A percentile compares a stretch with the other conserved stretches of the same genome.
Conservation (phyloP, 2,888 invertebrate species). For the Rhabditoides inermis region DNA sequence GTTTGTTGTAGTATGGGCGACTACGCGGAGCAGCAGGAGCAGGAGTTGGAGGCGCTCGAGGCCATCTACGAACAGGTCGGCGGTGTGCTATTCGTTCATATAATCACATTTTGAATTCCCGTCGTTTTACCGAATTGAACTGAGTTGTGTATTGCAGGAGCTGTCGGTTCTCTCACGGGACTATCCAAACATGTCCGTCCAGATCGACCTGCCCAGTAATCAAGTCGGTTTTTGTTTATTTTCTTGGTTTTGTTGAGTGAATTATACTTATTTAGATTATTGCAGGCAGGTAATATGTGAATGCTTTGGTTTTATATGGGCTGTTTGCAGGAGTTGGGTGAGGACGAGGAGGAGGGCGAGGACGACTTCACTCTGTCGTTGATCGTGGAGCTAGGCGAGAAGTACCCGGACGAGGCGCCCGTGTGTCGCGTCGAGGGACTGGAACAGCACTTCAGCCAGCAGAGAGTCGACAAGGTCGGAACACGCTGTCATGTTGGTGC, state of each 20-base stretch:
- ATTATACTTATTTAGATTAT: too few relatives aligned
- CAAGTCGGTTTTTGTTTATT: too few relatives aligned
- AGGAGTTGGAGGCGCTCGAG: conserved; percentile 30
- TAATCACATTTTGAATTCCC: neutral
- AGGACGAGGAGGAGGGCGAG: conserved; percentile 15
- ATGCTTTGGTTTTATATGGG: neutral
- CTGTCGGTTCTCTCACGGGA: too few relatives aligned
- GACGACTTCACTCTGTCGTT: conserved; percentile 20
- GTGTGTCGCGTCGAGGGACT: conserved; percentile 31
- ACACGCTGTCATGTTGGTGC: too few relatives aligned
- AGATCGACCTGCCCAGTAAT: too few relatives aligned
- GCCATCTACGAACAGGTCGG: conserved; percentile 30
- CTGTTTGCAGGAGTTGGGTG: neutral
- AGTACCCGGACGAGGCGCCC: conserved; percentile 43
- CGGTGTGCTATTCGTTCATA: neutral
- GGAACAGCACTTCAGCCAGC: conserved; percentile 27
- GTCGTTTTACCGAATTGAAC: too few relatives aligned
- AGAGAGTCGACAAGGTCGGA: conserved; percentile 19
- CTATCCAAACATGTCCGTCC: too few relatives aligned
- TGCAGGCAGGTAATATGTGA: neutral
- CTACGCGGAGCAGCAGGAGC: conserved; percentile 25
- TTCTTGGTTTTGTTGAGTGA: too few relatives aligned
- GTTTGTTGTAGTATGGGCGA: too few relatives aligned
- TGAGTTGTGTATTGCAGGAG: too few relatives aligned
- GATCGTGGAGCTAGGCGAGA: conserved; percentile 26